Evolutionary conservation across 1,140 invertebrate species (phyloP), one percentile per base, ranked within the genome.

Genomic region (Meloidogyne chitwoodi): DNA sequence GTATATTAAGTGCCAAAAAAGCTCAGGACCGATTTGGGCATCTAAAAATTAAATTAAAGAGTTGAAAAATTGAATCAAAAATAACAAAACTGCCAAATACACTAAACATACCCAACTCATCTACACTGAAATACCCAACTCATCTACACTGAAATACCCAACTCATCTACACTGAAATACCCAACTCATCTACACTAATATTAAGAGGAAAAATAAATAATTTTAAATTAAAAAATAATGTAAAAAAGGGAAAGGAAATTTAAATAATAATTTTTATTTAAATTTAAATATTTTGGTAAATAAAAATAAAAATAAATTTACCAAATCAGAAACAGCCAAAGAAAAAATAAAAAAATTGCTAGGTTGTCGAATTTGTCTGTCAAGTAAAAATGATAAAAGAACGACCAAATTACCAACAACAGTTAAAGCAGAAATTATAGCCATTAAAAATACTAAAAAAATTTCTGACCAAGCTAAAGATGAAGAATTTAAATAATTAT

Each of bases 271-370:
- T 38, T 38, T 38, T 6, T 6, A 38, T 38, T 38, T 38, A 38
- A 38, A 6, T 38, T 38, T 38, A 38, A 31, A 3, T 31, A 44
- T 5, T 64, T 70, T 14, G 4, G 1, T 41, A 70, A 64, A 14
- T 27, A 41, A 70, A 27, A 27, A 14, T 0, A 70, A 64, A 5
- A 64, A 31, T n/a, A 19, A 70, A 84, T 81, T 72, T 75, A 99
- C 91, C 89, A 99, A 92, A 89, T 99, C 97, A 14, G 95, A 98
- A 38, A 96, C 93, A 27, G 97, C 96, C 62, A 99, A 90, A 0
- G 95, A 98, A 3, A 95, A 96, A 70, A 99, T 98, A 89, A 99
- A 99, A 89, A 98, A 99, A 89, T 99, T 99, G 86, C 94, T 96
- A 2, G 97, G 96, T 85, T 99, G 96, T 64, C 97, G 91, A 84